Percentiles rank a stretch among this genome's conserved stretches.
phyloP scores from a whole-genome alignment of 35 echinoderm and acorn worm species.

The Apostichopus japonicus region DNA sequence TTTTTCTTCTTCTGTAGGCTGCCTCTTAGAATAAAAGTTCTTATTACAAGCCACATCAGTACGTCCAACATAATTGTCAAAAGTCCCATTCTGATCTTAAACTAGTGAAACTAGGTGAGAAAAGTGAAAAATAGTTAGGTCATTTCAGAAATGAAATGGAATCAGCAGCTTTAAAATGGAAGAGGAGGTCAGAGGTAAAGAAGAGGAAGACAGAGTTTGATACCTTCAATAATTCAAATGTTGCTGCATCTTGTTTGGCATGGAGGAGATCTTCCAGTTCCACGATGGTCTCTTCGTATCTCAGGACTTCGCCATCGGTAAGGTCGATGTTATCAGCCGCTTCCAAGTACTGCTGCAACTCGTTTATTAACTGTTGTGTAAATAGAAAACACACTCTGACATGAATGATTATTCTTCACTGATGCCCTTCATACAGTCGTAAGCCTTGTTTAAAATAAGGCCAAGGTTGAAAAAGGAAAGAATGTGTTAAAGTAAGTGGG shows the following conservation, averaged over 20 bases:
- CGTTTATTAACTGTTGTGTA: conserved; percentile 70
- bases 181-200: neutral
- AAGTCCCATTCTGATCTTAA: too few species aligned
- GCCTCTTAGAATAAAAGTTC: too few species aligned
- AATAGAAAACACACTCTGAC: neutral
- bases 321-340: conserved; percentile 57
- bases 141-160: too few species aligned
- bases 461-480: too few species aligned
- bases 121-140: too few species aligned
- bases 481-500: too few species aligned
- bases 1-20: too few species aligned
- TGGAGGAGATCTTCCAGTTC: conserved; percentile 81
- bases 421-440: too few species aligned
- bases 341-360: conserved; percentile 75
- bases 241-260: conserved; percentile 77
- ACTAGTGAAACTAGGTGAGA: too few species aligned
- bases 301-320: neutral
- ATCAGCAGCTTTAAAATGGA: neutral
- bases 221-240: conserved; percentile 83
- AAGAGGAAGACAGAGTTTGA: neutral
- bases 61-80: too few species aligned
- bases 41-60: too few species aligned
- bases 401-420: neutral
- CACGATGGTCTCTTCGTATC: conserved; percentile 73
- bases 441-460: too few species aligned